Evolutionary conservation across 2,113 vertebrate genomes (phyloP).

Genomic region (Merops nubicus): DNA sequence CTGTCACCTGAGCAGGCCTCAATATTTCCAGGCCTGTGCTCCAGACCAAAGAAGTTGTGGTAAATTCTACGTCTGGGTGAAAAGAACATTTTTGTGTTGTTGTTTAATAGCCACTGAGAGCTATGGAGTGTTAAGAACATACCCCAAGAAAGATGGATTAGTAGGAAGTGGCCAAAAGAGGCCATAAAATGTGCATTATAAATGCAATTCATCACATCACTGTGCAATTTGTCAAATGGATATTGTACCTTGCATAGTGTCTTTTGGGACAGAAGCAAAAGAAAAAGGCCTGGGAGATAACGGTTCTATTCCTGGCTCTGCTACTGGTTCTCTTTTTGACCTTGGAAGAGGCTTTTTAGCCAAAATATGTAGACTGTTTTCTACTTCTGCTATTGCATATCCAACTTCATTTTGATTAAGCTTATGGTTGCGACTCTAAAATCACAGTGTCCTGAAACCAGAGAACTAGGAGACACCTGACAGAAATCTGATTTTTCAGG

Average conservation of each 20-base stretch:
- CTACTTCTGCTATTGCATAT: neutral
- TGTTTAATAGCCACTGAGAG: conserved; percentile 54
- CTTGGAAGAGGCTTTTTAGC: conserved; percentile 27
- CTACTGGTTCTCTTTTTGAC: conserved; percentile 55
- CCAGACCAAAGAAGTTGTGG: neutral
- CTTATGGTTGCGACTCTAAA: neutral
- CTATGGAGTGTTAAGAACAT: conserved; percentile 50
- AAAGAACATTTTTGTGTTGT: conserved; percentile 52
- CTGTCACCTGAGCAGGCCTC: neutral
- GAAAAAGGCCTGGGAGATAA: conserved; percentile 53
- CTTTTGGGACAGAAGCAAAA: conserved; percentile 63
- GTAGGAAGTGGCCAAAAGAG: conserved; percentile 64
- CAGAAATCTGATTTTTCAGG: neutral
- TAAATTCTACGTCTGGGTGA: conserved; percentile 32
- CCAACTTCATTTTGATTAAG: neutral
- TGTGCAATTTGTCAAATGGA: conserved; percentile 66
- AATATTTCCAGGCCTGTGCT: neutral
- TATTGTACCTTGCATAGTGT: conserved; percentile 50
- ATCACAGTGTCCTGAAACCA: neutral
- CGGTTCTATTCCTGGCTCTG: conserved; percentile 56
- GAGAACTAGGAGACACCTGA: neutral
- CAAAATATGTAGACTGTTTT: neutral
- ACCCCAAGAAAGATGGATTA: conserved; percentile 58
- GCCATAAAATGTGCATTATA: conserved; percentile 66
- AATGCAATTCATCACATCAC: conserved; percentile 67